Evolutionary conservation across 2,888 invertebrate genomes (phyloP), one percentile per base, ranked within the genome.

Genomic region (Apamea crenata): DNA sequence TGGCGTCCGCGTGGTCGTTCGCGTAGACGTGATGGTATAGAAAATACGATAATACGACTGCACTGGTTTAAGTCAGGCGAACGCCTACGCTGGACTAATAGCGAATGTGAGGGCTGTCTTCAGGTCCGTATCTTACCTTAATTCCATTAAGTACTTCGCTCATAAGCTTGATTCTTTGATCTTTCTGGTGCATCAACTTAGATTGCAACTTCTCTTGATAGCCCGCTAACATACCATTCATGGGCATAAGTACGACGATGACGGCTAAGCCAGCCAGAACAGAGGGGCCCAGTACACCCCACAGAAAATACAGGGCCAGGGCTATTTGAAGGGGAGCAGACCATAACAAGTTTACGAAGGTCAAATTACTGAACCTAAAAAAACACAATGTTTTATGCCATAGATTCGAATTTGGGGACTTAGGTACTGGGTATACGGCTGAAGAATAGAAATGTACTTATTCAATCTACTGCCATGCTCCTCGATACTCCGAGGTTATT

Each of bases 261-360:
- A 99, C 98, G 21, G 98, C 98, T 66, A 99, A 95, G 36, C 99
- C 99, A 74, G 99, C 98, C n/a, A 99, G 93, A 0, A 99, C 98
- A 0, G 99, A 98, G 0, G 98, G 97, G 0, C 98, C 98, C 56
- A 98, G 93, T 79, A 97, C 97, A 36, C 97, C 97, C 98, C 98
- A 98, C 32, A 98, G 94, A 93, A 98, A 98, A 91, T 98, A 98
- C 56, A 99, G 94, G 0, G 98, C 98, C 44, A 99, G 93, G 3
- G 95, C 95, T 87, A 99, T 99, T 96, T 99, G 99, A 56, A 99
- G 93, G 0, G 99, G 99, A 0, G 98, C 98, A 0, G 98, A 98
- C 98, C 98, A 98, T 81, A 98, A 96, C 97, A 98, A 97, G 92
- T 98, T 98, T 77, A 98, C 94, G 91, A 98, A 98, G 0, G 98